These are phyloP conservation scores for Semnornis frantzii DNA, from an alignment of 2,113 vertebrate species.

Conservation along the genomic window DNA sequence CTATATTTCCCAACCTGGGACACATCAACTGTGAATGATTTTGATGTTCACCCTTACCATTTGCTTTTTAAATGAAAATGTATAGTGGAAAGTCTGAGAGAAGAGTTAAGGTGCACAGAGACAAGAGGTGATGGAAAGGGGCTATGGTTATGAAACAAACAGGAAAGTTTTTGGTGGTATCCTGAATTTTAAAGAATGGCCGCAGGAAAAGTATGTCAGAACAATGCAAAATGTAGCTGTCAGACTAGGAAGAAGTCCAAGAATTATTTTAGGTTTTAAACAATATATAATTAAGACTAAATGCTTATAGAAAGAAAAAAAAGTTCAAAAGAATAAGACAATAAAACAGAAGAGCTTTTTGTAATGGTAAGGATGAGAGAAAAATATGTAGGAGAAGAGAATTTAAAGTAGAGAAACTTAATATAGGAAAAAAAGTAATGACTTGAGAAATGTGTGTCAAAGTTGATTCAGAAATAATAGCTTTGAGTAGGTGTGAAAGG, in stretches of 20 bases:
- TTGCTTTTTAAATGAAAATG: not conserved
- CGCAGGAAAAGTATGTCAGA: not conserved
- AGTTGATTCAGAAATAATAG: slow-evolving; percentile 47
- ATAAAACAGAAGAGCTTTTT: not conserved
- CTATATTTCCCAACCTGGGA: no score
- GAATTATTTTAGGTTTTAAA: not conserved
- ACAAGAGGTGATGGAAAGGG: not conserved
- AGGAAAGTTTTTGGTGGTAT: not conserved
- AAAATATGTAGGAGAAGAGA: slow-evolving; percentile 8
- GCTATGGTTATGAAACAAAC: not conserved
- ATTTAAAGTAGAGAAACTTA: not conserved
- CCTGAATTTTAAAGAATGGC: not conserved
- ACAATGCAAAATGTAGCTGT: not conserved
- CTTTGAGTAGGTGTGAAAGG: slow-evolving; percentile 44
- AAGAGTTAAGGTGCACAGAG: not conserved
- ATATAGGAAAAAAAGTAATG: not conserved
- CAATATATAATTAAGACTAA: not conserved
- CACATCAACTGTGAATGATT: not conserved
- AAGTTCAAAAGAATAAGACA: not conserved
- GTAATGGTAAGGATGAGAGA: not conserved
- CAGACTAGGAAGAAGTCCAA: not conserved
- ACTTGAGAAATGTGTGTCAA: slow-evolving; percentile 34
- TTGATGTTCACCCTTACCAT: not conserved
- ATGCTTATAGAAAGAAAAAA: not conserved
- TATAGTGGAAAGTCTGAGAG: not conserved